Conservation (phyloP, 2,113 vertebrate species). For the Neodon shergylaensis region DNA sequence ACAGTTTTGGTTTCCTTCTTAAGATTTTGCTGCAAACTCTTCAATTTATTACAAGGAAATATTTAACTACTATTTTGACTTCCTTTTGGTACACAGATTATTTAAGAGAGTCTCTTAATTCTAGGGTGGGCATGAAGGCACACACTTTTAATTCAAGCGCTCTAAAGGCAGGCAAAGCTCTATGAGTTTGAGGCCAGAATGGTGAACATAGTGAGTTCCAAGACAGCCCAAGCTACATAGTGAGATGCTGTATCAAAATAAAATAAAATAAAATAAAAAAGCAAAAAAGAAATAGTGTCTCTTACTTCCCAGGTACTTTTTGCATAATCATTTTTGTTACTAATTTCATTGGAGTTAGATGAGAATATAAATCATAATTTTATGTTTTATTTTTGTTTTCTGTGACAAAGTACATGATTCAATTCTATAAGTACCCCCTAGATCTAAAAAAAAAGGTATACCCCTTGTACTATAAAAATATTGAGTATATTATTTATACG, state of each 20-base stretch:
- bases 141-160: not conserved
- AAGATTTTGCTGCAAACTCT: not conserved
- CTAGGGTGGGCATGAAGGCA: not conserved
- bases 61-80: slow-evolving; percentile 23
- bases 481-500: not conserved
- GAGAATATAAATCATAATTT: not conserved
- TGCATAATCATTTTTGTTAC: not conserved
- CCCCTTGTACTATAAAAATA: slow-evolving; percentile 6
- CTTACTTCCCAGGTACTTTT: not conserved
- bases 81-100: slow-evolving; percentile 31
- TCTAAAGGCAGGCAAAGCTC: not conserved
- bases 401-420: not conserved
- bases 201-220: not conserved
- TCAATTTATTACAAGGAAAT: slow-evolving; percentile 3
- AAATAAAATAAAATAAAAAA: not conserved
- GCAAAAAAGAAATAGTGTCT: not conserved
- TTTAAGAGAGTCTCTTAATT: not conserved
- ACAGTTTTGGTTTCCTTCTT: not conserved
- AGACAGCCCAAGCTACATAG: not conserved
- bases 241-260: not conserved
- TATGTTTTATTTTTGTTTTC: slow-evolving; percentile 25
- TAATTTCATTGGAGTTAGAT: not conserved
- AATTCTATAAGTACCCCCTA: not conserved
- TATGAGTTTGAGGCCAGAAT: not conserved
- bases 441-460: not conserved